Percentiles rank a stretch among this genome's conserved stretches.
Evolutionary conservation across 2,797 vertebrate genomes (phyloP).

Genomic region (Lateolabrax maculatus): DNA sequence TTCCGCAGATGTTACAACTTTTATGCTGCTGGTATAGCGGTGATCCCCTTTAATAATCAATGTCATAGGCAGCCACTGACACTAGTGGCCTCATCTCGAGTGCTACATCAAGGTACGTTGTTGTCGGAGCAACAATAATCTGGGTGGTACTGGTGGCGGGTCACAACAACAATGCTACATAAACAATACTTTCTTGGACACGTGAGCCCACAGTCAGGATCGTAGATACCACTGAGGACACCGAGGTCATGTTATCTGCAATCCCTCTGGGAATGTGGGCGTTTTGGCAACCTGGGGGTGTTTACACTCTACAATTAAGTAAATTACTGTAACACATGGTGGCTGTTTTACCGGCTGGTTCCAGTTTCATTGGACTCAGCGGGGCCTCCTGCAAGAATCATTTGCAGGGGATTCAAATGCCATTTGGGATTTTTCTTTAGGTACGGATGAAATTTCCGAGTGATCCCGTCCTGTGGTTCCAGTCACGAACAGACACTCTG

Average conservation of each 20-base stretch:
- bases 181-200: neutral
- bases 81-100: slow-evolving; percentile 8
- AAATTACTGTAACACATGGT: neutral
- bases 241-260: slow-evolving; percentile 1
- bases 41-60: slow-evolving; percentile 13
- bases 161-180: slow-evolving; percentile 54
- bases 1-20: slow-evolving; percentile 7
- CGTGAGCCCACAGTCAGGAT: slow-evolving; percentile 3
- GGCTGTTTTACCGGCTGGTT: neutral
- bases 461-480: neutral
- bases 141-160: slow-evolving; percentile 16
- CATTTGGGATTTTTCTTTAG: neutral
- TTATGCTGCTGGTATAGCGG: slow-evolving; percentile 31
- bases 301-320: neutral
- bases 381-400: slow-evolving; percentile 30
- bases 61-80: slow-evolving; percentile 14
- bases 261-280: neutral
- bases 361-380: neutral
- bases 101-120: slow-evolving; percentile 61
- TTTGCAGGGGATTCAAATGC: neutral
- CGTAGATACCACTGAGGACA: slow-evolving; percentile 6
- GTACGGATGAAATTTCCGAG: neutral
- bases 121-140: slow-evolving; percentile 30
- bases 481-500: neutral
- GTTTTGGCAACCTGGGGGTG: neutral